Conservation (phyloP, 2,888 invertebrate genomes). For the Lordiphosa andalusiaca region DNA sequence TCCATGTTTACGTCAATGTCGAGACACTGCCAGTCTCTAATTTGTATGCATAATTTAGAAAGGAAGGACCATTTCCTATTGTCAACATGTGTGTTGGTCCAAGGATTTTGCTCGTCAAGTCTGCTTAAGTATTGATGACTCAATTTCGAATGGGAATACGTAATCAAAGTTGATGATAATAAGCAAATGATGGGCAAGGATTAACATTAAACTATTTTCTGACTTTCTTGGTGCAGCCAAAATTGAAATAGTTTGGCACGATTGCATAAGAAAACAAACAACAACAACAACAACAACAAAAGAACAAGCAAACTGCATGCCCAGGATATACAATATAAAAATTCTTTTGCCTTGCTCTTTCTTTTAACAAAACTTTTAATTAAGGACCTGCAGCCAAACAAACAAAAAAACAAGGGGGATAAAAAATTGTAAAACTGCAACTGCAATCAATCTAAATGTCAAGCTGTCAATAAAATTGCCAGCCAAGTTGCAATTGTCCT, state of each 20-base stretch:
- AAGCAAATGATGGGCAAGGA: not conserved
- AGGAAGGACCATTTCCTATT: slow-evolving; percentile 33
- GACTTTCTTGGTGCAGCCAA: slow-evolving; percentile 26
- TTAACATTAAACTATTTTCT: not conserved
- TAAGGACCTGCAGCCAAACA: slow-evolving; percentile 40
- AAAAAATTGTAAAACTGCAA: slow-evolving; percentile 30
- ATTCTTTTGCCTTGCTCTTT: slow-evolving; percentile 11
- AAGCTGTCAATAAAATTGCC: slow-evolving; percentile 70
- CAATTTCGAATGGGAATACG: slow-evolving; percentile 7
- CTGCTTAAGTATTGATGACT: slow-evolving; percentile 25
- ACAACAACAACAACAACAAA: slow-evolving; percentile 17
- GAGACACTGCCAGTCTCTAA: slow-evolving; percentile 54
- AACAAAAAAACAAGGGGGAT: slow-evolving; percentile 11
- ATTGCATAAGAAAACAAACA: slow-evolving; percentile 37
- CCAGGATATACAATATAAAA: slow-evolving; percentile 11
- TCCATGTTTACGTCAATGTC: slow-evolving; percentile 64
- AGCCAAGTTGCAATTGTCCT: slow-evolving; percentile 45
- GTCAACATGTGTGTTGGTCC: slow-evolving; percentile 27
- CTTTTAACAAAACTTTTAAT: slow-evolving; percentile 59
- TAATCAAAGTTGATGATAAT: slow-evolving; percentile 2
- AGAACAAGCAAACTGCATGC: slow-evolving; percentile 37
- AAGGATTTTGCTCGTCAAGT: slow-evolving; percentile 25
- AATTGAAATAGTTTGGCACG: slow-evolving; percentile 64
- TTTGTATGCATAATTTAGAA: slow-evolving; percentile 70
- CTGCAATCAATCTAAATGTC: slow-evolving; percentile 72